Evolutionary conservation across 2,888 invertebrate species (phyloP), one percentile per base, ranked within the genome.

Genomic region (Scelioninae gen. 1): DNA sequence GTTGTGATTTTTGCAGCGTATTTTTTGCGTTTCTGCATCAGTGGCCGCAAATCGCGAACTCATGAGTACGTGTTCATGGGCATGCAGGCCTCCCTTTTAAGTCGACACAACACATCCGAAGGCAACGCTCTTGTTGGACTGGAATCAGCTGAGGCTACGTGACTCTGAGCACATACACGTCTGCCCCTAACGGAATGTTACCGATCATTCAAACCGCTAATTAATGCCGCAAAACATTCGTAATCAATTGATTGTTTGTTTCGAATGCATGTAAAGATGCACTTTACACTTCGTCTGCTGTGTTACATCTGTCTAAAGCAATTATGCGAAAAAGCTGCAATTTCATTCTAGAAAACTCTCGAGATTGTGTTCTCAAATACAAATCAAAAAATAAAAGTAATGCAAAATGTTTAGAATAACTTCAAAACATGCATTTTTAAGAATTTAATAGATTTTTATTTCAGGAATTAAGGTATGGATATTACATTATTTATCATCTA

Each of bases 101-200:
- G 72, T 72, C 55, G 1, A 32, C 58, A 32, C 58, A 55, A 55
- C 71, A 62, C 60, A 69, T 69, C 69, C 56, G 69, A n/a, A 43
- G 38, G 23, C 69, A 5, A 55, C 13, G 23, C 51, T 60, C 11
- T 63, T 53, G 72, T 31, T 58, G 31, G 23, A 76, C 75, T 76
- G 66, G 66, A 66, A 58, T 65, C 65, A 60, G 65, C 76, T 58
- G 75, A 43, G 69, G 43, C 74, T 82, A 82, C 78, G 82, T 82
- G 82, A 82, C 81, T 71, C 31, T 16, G 13, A n/a, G 66, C 81
- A 71, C 78, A 82, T 58, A 75, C 53, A 9, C 77, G 60, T 29
- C 75, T 38, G 71, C 77, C 74, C 60, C 75, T 74, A 75, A 56
- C 68, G 78, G 69, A 75, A 78, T 78, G 68, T 58, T 78, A 75